Evolutionary conservation across 1,140 invertebrate species (phyloP), one percentile per base, ranked within the genome.

Genomic region (Sycophila sp.): DNA sequence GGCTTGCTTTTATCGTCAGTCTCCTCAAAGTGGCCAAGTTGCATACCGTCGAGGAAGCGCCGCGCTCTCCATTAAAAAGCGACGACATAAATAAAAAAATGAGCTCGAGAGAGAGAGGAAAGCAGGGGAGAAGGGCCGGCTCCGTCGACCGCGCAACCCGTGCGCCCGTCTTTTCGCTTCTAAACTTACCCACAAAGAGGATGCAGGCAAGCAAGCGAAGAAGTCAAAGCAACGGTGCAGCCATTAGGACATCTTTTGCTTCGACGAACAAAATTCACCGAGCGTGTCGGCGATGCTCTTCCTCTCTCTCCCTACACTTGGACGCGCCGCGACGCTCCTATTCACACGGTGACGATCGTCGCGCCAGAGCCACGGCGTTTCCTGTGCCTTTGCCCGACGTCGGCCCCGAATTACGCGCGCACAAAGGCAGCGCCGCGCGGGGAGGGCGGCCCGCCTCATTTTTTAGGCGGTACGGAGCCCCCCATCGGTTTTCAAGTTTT

Each of bases 201-300:
- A 77, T 82, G 80, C 80, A 83, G 53, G 78, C 72, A 74, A 68
- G 74, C 38, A 26, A 53, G 65, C 56, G 59, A 68, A 53, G 68
- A 62, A 62, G 59, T 47, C 59, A 62, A 62, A 76, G 75, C 73
- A 74, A 73, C 75, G 81, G 79, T 83, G 81, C 81, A 83, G 76
- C 79, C 77, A 79, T 74, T 81, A 79, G 76, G 75, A 81, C 80
- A 80, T 78, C 80, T 79, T 78, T 81, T 82, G 80, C 81, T 78
- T 76, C 79, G 78, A 19, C 79, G 77, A 77, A 80, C 80, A 80
- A 40, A 49, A 76, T 78, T 80, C 80, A 77, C 79, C 78, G 69
- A 75, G 74, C 77, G 78, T 77, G 74, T 79, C 69, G 30, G 63
- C 75, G 66, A 58, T 71, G 72, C 72, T 68, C 55, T 19, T 64